These are phyloP conservation scores for Myodes glareolus DNA, from an alignment of 2,113 vertebrate genomes.

Conservation along the genomic window DNA sequence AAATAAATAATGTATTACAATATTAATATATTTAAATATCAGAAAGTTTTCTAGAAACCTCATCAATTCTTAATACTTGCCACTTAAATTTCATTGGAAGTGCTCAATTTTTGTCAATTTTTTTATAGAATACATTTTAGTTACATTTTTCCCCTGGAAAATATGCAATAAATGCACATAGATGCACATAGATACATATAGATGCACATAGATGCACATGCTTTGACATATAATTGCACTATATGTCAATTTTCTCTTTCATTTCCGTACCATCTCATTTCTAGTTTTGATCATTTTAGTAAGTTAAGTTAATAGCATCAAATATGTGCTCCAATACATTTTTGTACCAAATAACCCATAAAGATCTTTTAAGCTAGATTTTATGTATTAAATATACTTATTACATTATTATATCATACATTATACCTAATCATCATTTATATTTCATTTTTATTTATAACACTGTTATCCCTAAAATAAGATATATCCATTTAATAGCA, in stretches of 20 bases:
- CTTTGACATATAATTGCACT: neutral
- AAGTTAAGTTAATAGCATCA: neutral
- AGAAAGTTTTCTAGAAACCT: constrained; percentile 14
- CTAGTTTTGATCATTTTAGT: neutral
- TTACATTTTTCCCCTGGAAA: neutral
- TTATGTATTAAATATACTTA: neutral
- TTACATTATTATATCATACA: neutral
- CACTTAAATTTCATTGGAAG: neutral
- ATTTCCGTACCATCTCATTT: neutral
- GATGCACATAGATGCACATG: neutral
- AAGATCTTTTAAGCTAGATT: neutral
- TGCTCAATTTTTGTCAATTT: neutral
- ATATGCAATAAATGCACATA: neutral
- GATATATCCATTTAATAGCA: neutral
- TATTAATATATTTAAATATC: neutral
- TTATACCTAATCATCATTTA: neutral
- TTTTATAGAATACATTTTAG: neutral
- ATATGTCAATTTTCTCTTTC: neutral
- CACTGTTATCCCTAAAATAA: neutral
- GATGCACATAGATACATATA: neutral
- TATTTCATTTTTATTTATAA: neutral
- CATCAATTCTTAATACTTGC: neutral
- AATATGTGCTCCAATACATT: neutral
- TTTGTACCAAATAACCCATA: neutral
- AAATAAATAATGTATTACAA: neutral